phyloP scores from a whole-genome alignment of 2,888 invertebrate genomes.

The Hyles lineata region DNA sequence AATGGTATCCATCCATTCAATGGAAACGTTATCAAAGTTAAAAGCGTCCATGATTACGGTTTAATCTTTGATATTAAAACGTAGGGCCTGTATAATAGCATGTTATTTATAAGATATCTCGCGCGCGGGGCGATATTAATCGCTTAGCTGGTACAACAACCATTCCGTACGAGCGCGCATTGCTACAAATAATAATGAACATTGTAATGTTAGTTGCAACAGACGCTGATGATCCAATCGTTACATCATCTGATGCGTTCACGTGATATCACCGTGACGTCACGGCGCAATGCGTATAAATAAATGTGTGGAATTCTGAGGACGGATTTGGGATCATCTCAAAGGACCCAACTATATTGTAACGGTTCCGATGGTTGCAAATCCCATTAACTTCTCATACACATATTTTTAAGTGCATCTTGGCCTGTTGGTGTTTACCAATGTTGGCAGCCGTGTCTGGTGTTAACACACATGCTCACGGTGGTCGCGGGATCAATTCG shows the following conservation, averaged over 20 bases:
- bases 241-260: constrained; percentile 62
- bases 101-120: constrained; percentile 1
- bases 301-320: constrained; percentile 41
- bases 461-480: too few relatives aligned
- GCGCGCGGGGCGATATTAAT: not conserved
- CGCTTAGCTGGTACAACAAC: constrained; percentile 27
- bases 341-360: not conserved
- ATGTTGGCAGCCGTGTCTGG: too few relatives aligned
- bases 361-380: not conserved
- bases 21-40: not conserved
- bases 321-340: not conserved
- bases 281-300: constrained; percentile 58
- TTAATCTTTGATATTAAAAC: not conserved
- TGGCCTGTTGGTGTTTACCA: too few relatives aligned
- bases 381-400: too few relatives aligned
- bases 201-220: constrained; percentile 21
- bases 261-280: constrained; percentile 56
- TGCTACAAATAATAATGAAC: constrained; percentile 5
- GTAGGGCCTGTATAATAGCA: not conserved
- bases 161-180: not conserved
- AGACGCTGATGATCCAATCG: constrained; percentile 53
- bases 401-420: too few relatives aligned
- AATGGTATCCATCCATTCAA: not conserved
- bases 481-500: too few relatives aligned
- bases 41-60: not conserved